A percentile compares a stretch with the other conserved stretches of the same genome.
These are phyloP conservation scores for Brevipalpus yothersi DNA, from an alignment of 1,140 invertebrate genomes.

Conservation along the genomic window DNA sequence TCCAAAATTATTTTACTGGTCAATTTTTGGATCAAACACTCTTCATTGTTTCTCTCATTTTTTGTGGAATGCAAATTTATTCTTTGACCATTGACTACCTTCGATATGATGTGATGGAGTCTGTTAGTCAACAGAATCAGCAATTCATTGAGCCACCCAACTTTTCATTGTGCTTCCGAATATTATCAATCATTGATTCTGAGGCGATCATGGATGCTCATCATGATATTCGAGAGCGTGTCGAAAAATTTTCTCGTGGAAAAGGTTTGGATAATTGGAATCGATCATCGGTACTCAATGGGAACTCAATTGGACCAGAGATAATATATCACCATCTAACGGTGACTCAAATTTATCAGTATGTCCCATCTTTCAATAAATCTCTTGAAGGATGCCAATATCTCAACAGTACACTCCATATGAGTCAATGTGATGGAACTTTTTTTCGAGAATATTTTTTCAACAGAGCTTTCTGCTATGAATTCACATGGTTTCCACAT, in stretches of 20 bases:
- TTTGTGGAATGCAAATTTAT: neutral
- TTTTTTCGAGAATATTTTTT: neutral
- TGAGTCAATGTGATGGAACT: neutral
- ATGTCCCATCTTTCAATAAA: neutral
- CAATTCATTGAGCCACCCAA: neutral
- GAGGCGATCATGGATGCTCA: neutral
- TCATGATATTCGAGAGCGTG: neutral
- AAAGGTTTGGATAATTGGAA: neutral
- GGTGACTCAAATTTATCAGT: neutral
- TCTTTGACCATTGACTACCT: neutral
- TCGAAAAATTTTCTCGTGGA: neutral
- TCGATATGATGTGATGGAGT: neutral
- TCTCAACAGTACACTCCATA: neutral
- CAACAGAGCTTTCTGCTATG: neutral
- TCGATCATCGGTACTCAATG: neutral
- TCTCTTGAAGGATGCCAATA: neutral
- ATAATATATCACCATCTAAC: neutral
- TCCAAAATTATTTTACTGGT: no score
- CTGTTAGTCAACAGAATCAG: neutral
- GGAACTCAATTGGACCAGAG: neutral
- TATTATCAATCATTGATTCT: neutral
- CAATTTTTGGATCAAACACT: no score
- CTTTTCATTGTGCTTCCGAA: neutral
- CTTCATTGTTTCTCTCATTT: no score
- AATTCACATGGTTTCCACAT: neutral